Percentiles rank a stretch among this genome's conserved stretches.
Evolutionary conservation across 92 coral and sea anemone genomes (phyloP).

Genomic region (Galaxea fascicularis): DNA sequence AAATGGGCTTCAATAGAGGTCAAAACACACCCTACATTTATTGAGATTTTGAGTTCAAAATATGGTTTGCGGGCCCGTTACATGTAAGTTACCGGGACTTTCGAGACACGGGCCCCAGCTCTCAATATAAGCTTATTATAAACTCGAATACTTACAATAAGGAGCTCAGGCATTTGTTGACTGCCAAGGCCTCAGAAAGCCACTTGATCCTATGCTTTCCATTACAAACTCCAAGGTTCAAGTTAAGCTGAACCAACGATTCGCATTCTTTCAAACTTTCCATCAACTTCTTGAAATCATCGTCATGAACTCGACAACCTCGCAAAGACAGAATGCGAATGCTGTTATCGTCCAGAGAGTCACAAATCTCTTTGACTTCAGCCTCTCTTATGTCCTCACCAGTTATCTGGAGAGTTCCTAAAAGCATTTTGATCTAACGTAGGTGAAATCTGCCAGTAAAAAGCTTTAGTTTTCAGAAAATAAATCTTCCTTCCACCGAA

Average conservation of each 20-base stretch:
- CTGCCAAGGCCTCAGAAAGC: slow-evolving; percentile 86
- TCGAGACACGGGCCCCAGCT: too few relatives aligned
- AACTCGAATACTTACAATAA: slow-evolving; percentile 83
- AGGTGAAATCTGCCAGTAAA: neutral
- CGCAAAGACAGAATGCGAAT: slow-evolving; percentile 94
- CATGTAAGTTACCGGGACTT: too few relatives aligned
- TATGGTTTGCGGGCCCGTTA: too few relatives aligned
- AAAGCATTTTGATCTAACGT: slow-evolving; percentile 50
- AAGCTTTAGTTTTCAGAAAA: neutral
- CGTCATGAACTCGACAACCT: slow-evolving; percentile 86
- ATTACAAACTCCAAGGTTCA: slow-evolving; percentile 93
- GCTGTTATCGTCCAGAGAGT: slow-evolving; percentile 87
- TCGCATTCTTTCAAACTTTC: slow-evolving; percentile 90
- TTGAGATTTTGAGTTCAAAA: too few relatives aligned
- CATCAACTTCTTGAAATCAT: slow-evolving; percentile 81
- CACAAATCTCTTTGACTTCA: slow-evolving; percentile 91
- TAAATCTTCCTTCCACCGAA: neutral
- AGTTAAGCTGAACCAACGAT: slow-evolving; percentile 89
- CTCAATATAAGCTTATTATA: too few relatives aligned
- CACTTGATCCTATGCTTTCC: slow-evolving; percentile 92
- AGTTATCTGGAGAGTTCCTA: slow-evolving; percentile 93
- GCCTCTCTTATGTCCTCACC: slow-evolving; percentile 90
- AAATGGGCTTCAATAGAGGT: too few relatives aligned
- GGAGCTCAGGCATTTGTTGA: slow-evolving; percentile 81
- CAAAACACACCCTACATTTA: too few relatives aligned